Conservation (phyloP, 2,888 invertebrate species). For the Latrodectus elegans region DNA sequence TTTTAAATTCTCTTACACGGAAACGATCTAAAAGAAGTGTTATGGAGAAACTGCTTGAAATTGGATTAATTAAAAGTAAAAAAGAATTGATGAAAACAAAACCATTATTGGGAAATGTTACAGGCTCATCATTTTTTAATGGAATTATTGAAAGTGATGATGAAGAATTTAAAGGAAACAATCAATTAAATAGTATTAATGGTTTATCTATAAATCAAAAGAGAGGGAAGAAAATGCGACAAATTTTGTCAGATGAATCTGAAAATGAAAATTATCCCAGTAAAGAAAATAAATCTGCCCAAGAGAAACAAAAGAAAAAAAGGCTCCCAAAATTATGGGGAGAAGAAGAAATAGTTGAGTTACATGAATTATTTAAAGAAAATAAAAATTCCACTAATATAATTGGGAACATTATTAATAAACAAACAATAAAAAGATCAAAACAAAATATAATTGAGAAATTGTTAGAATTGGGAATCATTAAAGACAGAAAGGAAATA, state of each 20-base stretch:
- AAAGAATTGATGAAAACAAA: slow-evolving; percentile 43
- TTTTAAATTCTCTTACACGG: slow-evolving; percentile 47
- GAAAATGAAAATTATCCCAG: slow-evolving; percentile 81
- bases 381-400: slow-evolving; percentile 82
- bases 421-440: slow-evolving; percentile 40
- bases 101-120: not conserved
- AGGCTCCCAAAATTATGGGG: slow-evolving; percentile 79
- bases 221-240: slow-evolving; percentile 4
- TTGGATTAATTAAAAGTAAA: slow-evolving; percentile 37
- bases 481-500: slow-evolving; percentile 44
- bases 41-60: slow-evolving; percentile 40
- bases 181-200: too few species aligned
- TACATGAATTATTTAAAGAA: slow-evolving; percentile 88
- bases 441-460: slow-evolving; percentile 35
- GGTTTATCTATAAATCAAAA: not conserved
- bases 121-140: not conserved
- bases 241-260: slow-evolving; percentile 54
- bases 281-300: not conserved
- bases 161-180: too few species aligned
- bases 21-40: slow-evolving; percentile 27
- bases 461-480: slow-evolving; percentile 41
- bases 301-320: slow-evolving; percentile 10
- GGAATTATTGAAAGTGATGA: not conserved
- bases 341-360: slow-evolving; percentile 90
- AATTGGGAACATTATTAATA: slow-evolving; percentile 77